Evolutionary conservation across 1,140 invertebrate species (phyloP), one percentile per base, ranked within the genome.

Genomic region (Mizuhopecten yessoensis): DNA sequence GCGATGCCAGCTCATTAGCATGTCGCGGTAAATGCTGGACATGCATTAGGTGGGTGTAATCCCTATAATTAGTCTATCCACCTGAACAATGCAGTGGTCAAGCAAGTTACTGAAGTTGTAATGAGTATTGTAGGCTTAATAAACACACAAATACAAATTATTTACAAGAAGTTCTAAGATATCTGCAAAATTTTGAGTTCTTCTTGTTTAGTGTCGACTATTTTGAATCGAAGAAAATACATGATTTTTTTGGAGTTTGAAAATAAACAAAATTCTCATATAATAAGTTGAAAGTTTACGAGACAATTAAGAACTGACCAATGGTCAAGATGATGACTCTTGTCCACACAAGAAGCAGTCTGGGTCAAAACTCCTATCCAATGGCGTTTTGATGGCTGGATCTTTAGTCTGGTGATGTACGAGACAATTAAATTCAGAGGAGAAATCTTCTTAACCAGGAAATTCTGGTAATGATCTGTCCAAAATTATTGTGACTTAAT

Each of bases 1-100:
- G 57, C 57, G 57, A 75, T 75, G 57, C n/a, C 57, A 75, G 29
- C 57, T 75, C 57, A 75, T 75, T 75, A 75, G 57, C 57, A 75
- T 75, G 57, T 75, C 23, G 11, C 3, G 0, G 57, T 75, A 75
- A 75, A 75, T 75, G 57, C 23, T 75, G 57, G 7, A 29, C 57
- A 75, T 75, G 57, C 57, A 75, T 75, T 3, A 75, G 57, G 23
- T 29, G 57, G 57, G 57, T 75, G n/a, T 29, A 75, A 75, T 75
- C 57, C 57, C 23, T 75, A 75, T 75, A 75, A 75, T 75, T 75
- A 75, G 3, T 29, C 57, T 75, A n/a, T 75, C 57, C 57, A 75
- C 57, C 57, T 75, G 57, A 23, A 75, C 57, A 75, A 75, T 29
- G 57, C 57, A 75, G 23, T 75, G 57, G 57, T 75, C 57, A 75